Base-by-base conservation (phyloP, 1,140 invertebrate genomes). In the Oncopeltus fasciatus region DNA sequence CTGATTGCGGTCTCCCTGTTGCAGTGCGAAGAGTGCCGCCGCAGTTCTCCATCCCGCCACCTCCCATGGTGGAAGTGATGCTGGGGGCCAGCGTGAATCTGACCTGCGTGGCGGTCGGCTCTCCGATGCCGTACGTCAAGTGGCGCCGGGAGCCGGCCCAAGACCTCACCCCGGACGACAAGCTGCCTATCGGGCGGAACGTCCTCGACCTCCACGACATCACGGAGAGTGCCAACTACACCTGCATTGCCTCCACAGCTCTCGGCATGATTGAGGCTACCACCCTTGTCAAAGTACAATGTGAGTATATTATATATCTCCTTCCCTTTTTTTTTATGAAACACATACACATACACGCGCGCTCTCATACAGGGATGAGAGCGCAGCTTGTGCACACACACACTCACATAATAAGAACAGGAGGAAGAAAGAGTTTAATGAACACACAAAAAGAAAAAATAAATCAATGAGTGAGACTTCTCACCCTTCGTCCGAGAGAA, bases 51-150 rank as follows among this genome's bases (percentile, higher is more conserved):
- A 89, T 91, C 46, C 88, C 87, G 44, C 92, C 94, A 18, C 85
- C 90, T 27, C 71, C 81, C 11, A 72, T 86, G 21, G 87, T 82
- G 58, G 90, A 95, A 72, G 92, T 98, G 27, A 90, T 90, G 83
- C 77, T 93, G 16, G 92, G 92, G 8, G 84, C 85, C 0, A 86
- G 86, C 69, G 75, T 98, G 51, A 98, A 95, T 73, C 76, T 99
- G 51, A 95, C 92, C 44, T 98, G 96, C 72, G 92, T 98, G 14
- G 96, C 95, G 16, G 86, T 92, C 8, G 95, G 96, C 0, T 92
- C 95, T 0, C 96, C 96, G 0, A 96, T 98, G 92, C 96, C 96
- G 0, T 87, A 83, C 68, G 93, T 99, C 53, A 95, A 92, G 74
- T 99, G 94, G 94, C 83, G 88, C 62, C 89, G 91, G 75, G 92